Percentiles rank a stretch among this genome's conserved stretches.
Conservation (phyloP, 2,888 invertebrate genomes). For the Ormyrus nitidulus region DNA sequence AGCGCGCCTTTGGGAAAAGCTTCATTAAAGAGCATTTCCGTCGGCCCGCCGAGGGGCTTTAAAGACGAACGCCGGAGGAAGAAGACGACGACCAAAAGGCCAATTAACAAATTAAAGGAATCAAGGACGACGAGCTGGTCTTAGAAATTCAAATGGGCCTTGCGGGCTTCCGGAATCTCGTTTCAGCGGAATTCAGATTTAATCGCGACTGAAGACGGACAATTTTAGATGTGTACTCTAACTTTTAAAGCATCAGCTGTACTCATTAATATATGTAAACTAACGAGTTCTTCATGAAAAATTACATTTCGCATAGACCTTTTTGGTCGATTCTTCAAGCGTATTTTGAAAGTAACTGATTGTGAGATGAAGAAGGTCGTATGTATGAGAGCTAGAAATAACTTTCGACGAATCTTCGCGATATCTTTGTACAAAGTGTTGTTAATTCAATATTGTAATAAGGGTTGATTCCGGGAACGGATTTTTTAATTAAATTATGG, state of each 20-base stretch:
- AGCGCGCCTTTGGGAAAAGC: constrained; percentile 3
- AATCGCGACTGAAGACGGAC: too few relatives aligned
- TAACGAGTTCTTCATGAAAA: too few relatives aligned
- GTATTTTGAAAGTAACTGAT: too few relatives aligned
- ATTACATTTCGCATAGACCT: too few relatives aligned
- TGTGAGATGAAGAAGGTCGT: too few relatives aligned
- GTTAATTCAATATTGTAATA: constrained; percentile 38
- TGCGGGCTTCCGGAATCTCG: background rate
- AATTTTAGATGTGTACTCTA: too few relatives aligned
- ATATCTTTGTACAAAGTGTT: background rate
- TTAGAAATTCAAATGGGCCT: constrained; percentile 46
- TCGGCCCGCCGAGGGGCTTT: background rate
- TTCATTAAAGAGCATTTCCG: constrained; percentile 27
- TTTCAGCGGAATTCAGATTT: background rate
- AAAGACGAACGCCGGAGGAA: background rate
- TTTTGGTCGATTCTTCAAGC: too few relatives aligned
- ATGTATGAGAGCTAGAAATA: too few relatives aligned
- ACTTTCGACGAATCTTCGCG: background rate
- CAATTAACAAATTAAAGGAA: constrained; percentile 36
- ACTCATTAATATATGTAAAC: too few relatives aligned
- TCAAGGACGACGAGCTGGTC: constrained; percentile 17
- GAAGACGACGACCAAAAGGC: constrained; percentile 10
- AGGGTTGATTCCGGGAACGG: constrained; percentile 19
- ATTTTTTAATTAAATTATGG: constrained; percentile 42
- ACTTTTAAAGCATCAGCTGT: too few relatives aligned